Base-by-base conservation (phyloP, 2,113 vertebrate genomes). In the Pachypanchax playfairii region DNA sequence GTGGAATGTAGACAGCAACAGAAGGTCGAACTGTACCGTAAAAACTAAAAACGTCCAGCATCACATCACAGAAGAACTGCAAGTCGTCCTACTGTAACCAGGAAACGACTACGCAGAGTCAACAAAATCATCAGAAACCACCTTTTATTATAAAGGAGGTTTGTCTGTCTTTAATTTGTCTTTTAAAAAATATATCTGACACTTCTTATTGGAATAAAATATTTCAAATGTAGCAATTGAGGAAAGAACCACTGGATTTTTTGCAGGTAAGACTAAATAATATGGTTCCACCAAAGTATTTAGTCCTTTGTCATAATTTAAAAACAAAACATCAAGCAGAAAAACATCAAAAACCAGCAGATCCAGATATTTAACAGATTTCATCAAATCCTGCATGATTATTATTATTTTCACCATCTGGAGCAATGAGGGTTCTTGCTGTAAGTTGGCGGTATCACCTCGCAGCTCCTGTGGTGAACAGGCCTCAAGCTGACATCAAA, bases 1-100 rank as follows among this genome's bases (percentile, higher is more conserved):
- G 44, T 84, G 82, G 79, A 88, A 89, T 88, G 82, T 83, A 47
- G 47, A 89, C 59, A 59, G 67, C 58, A 81, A 84, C 67, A 85
- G 49, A 83, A 85, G 60, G 66, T 58, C 73, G 66, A 70, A n/a
- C n/a, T 71, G 46, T 33, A 73, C 61, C 61, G 44, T 39, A 65
- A 79, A 79, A 70, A 70, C 43, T 42, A 65, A 80, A 68, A 67
- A 80, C 53, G 33, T 80, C 36, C 80, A 85, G 51, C 25, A 35
- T 66, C 56, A 85, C 73, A 65, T 75, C 68, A 83, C 70, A 73
- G 68, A 75, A 64, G 35, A 48, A 65, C 64, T 57, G 59, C n/a
- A 57, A 9, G 55, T 74, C 54, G n/a, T 71, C 20, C 48, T 75
- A 55, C n/a, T n/a, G 73, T 42, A 55, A 77, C 58, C 0, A 12